These are phyloP conservation scores for Penaeus chinensis DNA, from an alignment of 1,140 invertebrate genomes.

Conservation along the genomic window DNA sequence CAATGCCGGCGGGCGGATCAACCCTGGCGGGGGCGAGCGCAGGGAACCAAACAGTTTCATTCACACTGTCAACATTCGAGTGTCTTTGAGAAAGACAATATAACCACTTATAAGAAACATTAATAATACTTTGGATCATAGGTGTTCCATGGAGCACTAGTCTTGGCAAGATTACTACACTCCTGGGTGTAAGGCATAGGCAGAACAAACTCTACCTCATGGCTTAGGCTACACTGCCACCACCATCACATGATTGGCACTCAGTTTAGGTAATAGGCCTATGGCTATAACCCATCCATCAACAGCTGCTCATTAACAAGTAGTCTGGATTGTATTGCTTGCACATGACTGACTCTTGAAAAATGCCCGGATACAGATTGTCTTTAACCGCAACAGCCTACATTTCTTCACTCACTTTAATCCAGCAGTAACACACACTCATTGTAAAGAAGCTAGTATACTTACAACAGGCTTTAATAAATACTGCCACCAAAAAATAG, in stretches of 20 bases:
- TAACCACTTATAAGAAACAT: constrained; percentile 59
- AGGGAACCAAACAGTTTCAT: constrained; percentile 59
- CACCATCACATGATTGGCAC: constrained; percentile 15
- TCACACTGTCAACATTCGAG: constrained; percentile 54
- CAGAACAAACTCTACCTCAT: constrained; percentile 25
- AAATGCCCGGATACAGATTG: too few species aligned
- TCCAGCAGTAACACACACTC: too few species aligned
- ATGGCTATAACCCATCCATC: too few species aligned
- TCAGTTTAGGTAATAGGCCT: too few species aligned
- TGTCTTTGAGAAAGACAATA: constrained; percentile 54
- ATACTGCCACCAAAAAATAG: too few species aligned
- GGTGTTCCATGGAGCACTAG: constrained; percentile 47
- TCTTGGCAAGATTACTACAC: constrained; percentile 45
- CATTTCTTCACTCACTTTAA: too few species aligned
- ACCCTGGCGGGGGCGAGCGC: constrained; percentile 48
- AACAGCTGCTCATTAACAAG: too few species aligned
- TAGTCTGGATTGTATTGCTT: too few species aligned
- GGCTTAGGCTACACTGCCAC: not conserved
- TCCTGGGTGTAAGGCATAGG: constrained; percentile 30
- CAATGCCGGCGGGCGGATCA: constrained; percentile 33
- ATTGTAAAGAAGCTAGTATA: too few species aligned
- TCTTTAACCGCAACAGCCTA: too few species aligned
- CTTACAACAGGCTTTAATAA: too few species aligned
- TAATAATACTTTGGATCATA: constrained; percentile 57
- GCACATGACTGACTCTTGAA: too few species aligned